These are phyloP conservation scores for Euura saliciscinereae DNA, from an alignment of 1,140 invertebrate species.

Conservation along the genomic window DNA sequence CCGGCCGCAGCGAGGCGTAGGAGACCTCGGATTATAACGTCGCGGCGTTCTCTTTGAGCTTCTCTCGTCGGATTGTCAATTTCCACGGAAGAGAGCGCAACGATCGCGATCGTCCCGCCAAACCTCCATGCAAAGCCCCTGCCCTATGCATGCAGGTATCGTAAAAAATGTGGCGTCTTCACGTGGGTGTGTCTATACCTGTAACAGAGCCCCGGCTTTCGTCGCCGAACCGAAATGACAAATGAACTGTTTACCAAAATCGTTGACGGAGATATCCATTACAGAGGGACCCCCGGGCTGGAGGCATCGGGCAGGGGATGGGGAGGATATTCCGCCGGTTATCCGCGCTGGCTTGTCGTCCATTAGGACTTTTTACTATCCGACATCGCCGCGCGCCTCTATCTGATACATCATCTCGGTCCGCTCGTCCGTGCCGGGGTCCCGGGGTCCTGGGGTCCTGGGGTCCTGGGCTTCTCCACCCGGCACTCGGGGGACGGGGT, in stretches of 20 bases:
- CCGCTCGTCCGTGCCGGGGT: neutral
- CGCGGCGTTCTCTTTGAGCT: neutral
- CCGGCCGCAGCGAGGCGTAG: neutral
- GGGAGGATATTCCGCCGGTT: constrained; percentile 3
- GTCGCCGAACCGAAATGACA: constrained; percentile 29
- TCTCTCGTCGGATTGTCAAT: neutral
- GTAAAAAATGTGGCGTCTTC: too few relatives aligned
- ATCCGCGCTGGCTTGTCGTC: constrained; percentile 26
- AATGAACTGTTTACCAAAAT: constrained; percentile 44
- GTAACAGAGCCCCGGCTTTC: neutral
- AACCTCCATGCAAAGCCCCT: too few relatives aligned
- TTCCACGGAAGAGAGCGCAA: too few relatives aligned
- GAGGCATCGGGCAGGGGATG: neutral
- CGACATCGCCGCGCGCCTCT: constrained; percentile 23
- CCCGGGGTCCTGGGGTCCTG: too few relatives aligned
- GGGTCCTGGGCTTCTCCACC: too few relatives aligned
- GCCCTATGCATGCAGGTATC: too few relatives aligned
- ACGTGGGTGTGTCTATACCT: too few relatives aligned
- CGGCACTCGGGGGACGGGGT: neutral
- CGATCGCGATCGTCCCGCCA: too few relatives aligned
- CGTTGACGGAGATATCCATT: constrained; percentile 30
- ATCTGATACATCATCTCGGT: constrained; percentile 1
- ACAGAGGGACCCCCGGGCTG: constrained; percentile 13
- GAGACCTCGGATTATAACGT: neutral
- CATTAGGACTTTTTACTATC: constrained; percentile 29